A percentile compares a stretch with the other conserved stretches of the same genome.
These are phyloP conservation scores for Platypus cylindrus DNA, from an alignment of 2,888 invertebrate species.

Conservation along the genomic window DNA sequence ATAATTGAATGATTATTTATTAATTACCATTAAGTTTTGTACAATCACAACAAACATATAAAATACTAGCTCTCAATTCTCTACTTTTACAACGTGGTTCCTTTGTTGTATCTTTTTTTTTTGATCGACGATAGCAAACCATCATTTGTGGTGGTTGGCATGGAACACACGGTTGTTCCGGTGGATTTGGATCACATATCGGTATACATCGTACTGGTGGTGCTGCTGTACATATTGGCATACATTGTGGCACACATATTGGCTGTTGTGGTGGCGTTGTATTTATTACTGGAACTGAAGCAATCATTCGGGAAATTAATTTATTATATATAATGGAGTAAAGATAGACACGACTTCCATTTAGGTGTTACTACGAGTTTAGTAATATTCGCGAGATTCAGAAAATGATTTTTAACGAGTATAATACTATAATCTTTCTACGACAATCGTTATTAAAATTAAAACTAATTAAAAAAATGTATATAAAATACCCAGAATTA, in stretches of 20 bases:
- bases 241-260: conserved; percentile 41
- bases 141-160: conserved; percentile 45
- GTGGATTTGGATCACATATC: conserved; percentile 37
- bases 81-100: conserved; percentile 37
- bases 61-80: conserved; percentile 40
- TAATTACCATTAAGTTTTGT: conserved; percentile 41
- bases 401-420: too few species aligned
- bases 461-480: too few species aligned
- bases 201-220: conserved; percentile 41
- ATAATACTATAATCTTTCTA: too few species aligned
- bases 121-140: conserved; percentile 38
- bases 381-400: too few species aligned
- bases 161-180: conserved; percentile 44
- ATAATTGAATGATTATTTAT: too few species aligned
- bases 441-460: too few species aligned
- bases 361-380: too few species aligned
- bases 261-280: conserved; percentile 24
- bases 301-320: conserved; percentile 31
- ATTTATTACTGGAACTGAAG: conserved; percentile 27
- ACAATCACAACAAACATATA: conserved; percentile 45
- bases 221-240: conserved; percentile 33
- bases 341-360: too few species aligned
- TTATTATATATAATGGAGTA: too few species aligned
- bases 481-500: too few species aligned
- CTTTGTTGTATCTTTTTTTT: conserved; percentile 25